Conservation (phyloP, 2,888 invertebrate genomes). For the Enchytraeus crypticus region DNA sequence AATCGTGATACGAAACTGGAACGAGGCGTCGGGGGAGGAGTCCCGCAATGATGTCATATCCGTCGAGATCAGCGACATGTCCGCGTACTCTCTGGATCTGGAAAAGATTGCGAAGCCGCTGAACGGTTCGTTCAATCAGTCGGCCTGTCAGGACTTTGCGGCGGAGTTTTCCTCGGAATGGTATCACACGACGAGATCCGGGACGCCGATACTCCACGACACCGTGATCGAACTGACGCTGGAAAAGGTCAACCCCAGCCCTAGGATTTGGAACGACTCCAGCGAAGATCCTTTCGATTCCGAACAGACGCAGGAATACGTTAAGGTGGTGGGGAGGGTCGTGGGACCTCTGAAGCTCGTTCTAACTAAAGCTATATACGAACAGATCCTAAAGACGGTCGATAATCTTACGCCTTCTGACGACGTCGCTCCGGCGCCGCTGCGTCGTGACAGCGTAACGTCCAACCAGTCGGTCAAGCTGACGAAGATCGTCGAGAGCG, state of each 20-base stretch:
- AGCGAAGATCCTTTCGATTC: not conserved
- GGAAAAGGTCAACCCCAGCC: slow-evolving; percentile 44
- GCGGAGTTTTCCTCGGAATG: not conserved
- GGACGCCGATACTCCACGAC: slow-evolving; percentile 71
- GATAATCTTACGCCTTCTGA: slow-evolving; percentile 38
- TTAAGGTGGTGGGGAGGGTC: not conserved
- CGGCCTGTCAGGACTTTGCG: not conserved
- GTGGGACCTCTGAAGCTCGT: slow-evolving; percentile 69
- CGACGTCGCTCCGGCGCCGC: not conserved
- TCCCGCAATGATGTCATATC: not conserved
- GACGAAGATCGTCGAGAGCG: no score
- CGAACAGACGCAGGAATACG: not conserved
- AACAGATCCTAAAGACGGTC: slow-evolving; percentile 62
- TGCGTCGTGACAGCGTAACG: not conserved
- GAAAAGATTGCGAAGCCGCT: slow-evolving; percentile 54
- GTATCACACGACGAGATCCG: not conserved
- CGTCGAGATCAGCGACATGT: slow-evolving; percentile 60
- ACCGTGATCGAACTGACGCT: slow-evolving; percentile 69
- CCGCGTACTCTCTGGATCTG: slow-evolving; percentile 69
- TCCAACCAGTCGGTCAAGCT: slow-evolving; percentile 10
- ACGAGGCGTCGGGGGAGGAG: not conserved
- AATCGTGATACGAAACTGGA: slow-evolving; percentile 55
- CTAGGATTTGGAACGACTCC: not conserved
- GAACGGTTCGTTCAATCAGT: not conserved
- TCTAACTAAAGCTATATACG: slow-evolving; percentile 75